Evolutionary conservation across 2,113 vertebrate genomes (phyloP).

Genomic region (Zosterops hypoxanthus): DNA sequence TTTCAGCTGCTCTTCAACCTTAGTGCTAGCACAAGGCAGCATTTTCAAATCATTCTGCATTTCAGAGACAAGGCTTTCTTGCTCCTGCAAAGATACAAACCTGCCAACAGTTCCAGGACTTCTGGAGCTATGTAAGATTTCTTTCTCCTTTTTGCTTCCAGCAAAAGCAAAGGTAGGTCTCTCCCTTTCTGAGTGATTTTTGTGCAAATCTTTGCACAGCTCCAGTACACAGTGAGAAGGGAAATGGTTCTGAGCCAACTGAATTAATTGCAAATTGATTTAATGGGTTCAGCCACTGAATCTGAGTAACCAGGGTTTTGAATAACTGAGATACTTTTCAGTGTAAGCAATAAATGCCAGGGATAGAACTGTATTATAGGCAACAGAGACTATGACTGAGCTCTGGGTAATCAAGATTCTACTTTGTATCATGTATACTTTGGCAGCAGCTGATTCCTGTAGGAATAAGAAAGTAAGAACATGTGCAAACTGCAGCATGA

Average conservation of each 20-base stretch:
- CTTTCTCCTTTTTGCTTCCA: not conserved
- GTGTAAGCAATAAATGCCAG: constrained; percentile 51
- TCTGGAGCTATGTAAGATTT: not conserved
- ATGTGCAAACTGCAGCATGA: constrained; percentile 36
- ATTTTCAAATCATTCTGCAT: not conserved
- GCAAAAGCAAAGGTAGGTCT: not conserved
- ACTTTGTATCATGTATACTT: constrained; percentile 51
- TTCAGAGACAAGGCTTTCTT: not conserved
- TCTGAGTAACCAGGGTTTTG: constrained; percentile 8
- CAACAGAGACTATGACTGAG: constrained; percentile 30
- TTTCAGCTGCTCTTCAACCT: not conserved
- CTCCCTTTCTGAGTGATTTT: not conserved
- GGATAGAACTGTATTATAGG: constrained; percentile 45
- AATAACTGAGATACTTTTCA: constrained; percentile 55
- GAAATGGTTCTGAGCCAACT: not conserved
- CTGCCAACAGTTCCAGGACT: not conserved
- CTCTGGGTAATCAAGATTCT: constrained; percentile 53
- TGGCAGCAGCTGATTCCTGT: constrained; percentile 53
- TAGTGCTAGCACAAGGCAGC: not conserved
- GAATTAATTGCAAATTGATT: constrained; percentile 26
- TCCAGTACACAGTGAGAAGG: not conserved
- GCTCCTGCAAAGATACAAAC: not conserved
- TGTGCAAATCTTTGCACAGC: not conserved
- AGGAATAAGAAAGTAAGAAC: constrained; percentile 38
- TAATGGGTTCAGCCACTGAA: not conserved